phyloP scores from a whole-genome alignment of 2,113 vertebrate genomes.

The Lutjanus erythropterus region DNA sequence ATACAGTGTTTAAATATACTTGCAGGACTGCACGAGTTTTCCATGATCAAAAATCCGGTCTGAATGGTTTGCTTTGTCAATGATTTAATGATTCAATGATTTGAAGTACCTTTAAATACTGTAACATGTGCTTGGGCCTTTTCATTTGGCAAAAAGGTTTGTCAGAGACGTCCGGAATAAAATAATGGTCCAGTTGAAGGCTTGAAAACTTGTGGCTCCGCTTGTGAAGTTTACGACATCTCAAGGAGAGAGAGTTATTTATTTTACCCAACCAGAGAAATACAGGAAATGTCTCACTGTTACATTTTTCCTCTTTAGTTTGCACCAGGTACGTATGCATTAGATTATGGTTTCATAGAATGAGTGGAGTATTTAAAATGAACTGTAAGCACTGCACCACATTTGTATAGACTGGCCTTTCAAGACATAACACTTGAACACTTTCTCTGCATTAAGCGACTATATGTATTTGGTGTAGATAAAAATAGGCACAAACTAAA shows the following conservation, averaged over 20 bases:
- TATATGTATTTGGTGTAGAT: not conserved
- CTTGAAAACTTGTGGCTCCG: slow-evolving; percentile 44
- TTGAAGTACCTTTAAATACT: slow-evolving; percentile 61
- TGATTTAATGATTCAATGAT: too few species aligned
- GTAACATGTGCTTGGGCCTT: slow-evolving; percentile 57
- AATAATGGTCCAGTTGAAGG: slow-evolving; percentile 57
- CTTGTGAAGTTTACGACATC: slow-evolving; percentile 64
- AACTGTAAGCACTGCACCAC: slow-evolving; percentile 26
- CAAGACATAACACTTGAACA: slow-evolving; percentile 10
- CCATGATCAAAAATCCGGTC: slow-evolving; percentile 44
- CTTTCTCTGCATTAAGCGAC: not conserved
- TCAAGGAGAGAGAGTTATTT: slow-evolving; percentile 46
- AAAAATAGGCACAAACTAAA: not conserved
- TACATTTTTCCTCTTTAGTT: slow-evolving; percentile 45
- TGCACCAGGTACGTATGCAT: slow-evolving; percentile 36
- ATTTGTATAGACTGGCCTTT: slow-evolving; percentile 46
- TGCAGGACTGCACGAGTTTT: slow-evolving; percentile 31
- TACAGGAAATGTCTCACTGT: slow-evolving; percentile 55
- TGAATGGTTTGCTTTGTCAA: slow-evolving; percentile 64
- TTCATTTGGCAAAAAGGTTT: slow-evolving; percentile 46
- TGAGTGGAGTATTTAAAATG: slow-evolving; percentile 29
- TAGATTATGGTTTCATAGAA: slow-evolving; percentile 34
- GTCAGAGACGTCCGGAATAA: slow-evolving; percentile 28
- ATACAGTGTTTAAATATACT: slow-evolving; percentile 19
- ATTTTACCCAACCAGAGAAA: slow-evolving; percentile 53